A percentile compares a stretch with the other conserved stretches of the same genome.
phyloP scores from a whole-genome alignment of 2,888 invertebrate species.

The Eilema griseolum region DNA sequence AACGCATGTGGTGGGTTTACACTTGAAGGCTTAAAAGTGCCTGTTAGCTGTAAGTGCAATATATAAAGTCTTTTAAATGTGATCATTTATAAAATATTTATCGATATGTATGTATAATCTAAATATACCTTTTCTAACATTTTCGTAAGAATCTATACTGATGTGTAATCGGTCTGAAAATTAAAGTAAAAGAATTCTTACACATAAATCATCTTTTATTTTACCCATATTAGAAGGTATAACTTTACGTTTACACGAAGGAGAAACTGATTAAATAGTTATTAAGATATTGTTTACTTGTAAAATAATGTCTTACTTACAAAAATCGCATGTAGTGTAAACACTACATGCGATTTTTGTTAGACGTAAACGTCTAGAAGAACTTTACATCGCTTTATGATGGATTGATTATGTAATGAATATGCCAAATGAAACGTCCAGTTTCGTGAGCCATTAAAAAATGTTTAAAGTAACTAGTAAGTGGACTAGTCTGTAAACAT shows the following conservation, averaged over 20 bases:
- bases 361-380: too few relatives aligned
- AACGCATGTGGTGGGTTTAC: constrained; percentile 85
- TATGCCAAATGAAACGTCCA: too few relatives aligned
- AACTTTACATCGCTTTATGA: too few relatives aligned
- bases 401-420: too few relatives aligned
- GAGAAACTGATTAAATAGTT: background rate
- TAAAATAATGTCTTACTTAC: background rate
- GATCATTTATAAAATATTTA: constrained; percentile 83
- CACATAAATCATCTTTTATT: constrained; percentile 26
- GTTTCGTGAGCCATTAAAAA: too few relatives aligned
- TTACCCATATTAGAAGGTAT: constrained; percentile 4
- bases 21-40: constrained; percentile 72
- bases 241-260: background rate
- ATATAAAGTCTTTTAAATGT: constrained; percentile 77
- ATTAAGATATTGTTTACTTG: background rate
- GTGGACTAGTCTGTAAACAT: too few relatives aligned
- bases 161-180: constrained; percentile 75
- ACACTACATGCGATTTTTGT: too few relatives aligned
- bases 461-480: too few relatives aligned
- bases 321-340: too few relatives aligned
- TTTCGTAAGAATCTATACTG: constrained; percentile 75
- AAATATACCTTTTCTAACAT: constrained; percentile 76
- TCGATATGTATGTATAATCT: constrained; percentile 65
- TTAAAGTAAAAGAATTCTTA: constrained; percentile 55
- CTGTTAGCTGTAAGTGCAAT: constrained; percentile 75